phyloP scores from a whole-genome alignment of 2,888 invertebrate species.

The Dasysyrphus tricinctus region DNA sequence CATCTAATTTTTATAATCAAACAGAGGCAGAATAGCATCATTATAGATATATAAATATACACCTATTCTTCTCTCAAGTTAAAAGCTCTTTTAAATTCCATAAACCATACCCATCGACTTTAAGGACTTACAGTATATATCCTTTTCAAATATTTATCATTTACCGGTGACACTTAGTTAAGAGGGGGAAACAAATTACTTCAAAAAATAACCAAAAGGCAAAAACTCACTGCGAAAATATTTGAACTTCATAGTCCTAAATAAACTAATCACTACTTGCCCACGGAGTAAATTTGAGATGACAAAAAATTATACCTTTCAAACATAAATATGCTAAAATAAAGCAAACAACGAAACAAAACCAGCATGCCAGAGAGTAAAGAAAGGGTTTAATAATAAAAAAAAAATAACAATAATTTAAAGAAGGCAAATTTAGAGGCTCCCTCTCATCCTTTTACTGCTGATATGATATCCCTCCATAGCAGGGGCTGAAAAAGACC shows the following conservation, averaged over 20 bases:
- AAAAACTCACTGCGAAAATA: not conserved
- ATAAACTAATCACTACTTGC: slow-evolving; percentile 19
- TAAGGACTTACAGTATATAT: not conserved
- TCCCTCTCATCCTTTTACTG: not conserved
- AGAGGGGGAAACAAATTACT: not conserved
- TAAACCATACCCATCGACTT: slow-evolving; percentile 15
- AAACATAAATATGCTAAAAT: slow-evolving; percentile 4
- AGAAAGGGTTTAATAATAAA: not conserved
- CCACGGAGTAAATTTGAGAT: not conserved
- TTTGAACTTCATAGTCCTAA: slow-evolving; percentile 27
- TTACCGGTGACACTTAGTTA: slow-evolving; percentile 13
- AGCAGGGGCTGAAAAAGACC: not conserved
- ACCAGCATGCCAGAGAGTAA: not conserved
- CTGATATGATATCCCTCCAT: not conserved
- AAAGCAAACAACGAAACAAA: not conserved
- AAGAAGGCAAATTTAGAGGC: not conserved
- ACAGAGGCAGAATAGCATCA: too few species aligned
- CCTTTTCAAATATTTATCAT: slow-evolving; percentile 42
- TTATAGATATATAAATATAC: not conserved
- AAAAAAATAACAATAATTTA: not conserved
- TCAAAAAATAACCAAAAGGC: not conserved
- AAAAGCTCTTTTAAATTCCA: not conserved
- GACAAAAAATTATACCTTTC: not conserved
- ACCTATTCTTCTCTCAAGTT: not conserved
- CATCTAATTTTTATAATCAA: too few species aligned